Evolutionary conservation across 2,113 vertebrate species (phyloP).

Genomic region (Herpailurus yagouaroundi): DNA sequence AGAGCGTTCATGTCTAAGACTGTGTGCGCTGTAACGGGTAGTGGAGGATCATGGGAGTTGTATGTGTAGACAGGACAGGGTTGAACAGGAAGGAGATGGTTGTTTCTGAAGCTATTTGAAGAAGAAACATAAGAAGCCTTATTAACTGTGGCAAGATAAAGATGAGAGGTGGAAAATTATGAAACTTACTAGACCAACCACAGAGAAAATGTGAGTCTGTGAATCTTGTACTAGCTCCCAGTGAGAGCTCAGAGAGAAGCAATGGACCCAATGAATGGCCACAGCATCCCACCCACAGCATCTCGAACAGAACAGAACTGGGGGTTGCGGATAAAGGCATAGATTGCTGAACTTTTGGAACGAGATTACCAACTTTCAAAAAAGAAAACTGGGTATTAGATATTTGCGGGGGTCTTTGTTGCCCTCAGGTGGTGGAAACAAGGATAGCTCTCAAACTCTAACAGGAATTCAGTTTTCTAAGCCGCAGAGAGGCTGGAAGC

Average conservation of each 20-base stretch:
- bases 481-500: neutral
- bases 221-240: neutral
- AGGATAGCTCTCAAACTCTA: neutral
- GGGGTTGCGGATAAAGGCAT: rapidly evolving
- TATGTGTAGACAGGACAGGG: rapidly evolving
- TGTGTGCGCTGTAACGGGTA: too few species aligned
- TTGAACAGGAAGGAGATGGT: neutral
- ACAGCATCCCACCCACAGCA: too few species aligned
- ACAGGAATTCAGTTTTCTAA: neutral
- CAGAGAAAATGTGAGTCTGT: neutral
- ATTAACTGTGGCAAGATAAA: neutral
- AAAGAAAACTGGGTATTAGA: rapidly evolving
- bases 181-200: neutral
- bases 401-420: neutral
- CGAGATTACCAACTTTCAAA: too few species aligned
- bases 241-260: neutral
- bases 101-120: neutral
- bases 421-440: slow-evolving; percentile 45
- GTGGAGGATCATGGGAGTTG: too few species aligned
- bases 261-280: rapidly evolving
- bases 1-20: neutral
- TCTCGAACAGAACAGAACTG: neutral
- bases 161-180: neutral
- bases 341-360: neutral
- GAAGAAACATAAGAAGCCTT: neutral